Base-by-base conservation (phyloP, 2,113 vertebrate species). In the Bos taurus region DNA sequence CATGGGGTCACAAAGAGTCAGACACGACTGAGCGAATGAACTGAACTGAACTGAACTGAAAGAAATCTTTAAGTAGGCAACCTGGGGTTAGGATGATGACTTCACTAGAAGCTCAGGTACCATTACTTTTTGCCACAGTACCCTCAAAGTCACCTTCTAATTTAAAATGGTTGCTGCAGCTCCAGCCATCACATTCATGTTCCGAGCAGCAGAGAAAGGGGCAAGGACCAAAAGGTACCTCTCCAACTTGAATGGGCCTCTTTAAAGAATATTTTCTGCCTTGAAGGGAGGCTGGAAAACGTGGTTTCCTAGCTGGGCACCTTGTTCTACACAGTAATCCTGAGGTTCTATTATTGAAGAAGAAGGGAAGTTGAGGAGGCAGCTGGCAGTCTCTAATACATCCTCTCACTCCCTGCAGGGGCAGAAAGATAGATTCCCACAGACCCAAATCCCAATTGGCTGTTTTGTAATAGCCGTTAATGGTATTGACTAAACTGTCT, bases 401-500 rank as follows among this genome's bases (percentile, higher is more conserved):
- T 36, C 77, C 15, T 86, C 30, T 36, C 85, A 10, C 54, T 92
- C 17, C 2, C 0, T 19, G 16, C 62, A 57, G 95, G 67, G 94
- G 48, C 0, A 2, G 87, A 91, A 98, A 54, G 92, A 93, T 48
- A 16, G 0, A 56, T 60, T 77, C 64, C 83, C n/a, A 2, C 43
- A 91, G 82, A 67, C 43, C 56, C 81, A 56, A 10, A 6, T 81
- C 59, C 13, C 6, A 5, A 7, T n/a, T 36, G 92, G n/a, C 28
- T 89, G 91, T 92, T 90, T 15, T 2, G 0, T 84, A 90, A 50
- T 82, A 13, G 23, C 48, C 0, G 43, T 80, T 59, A 92, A 93
- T 5, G 1, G 91, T 90, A 95, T 83, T 67, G 94, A n/a, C 90
- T n/a, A 82, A 94, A 30, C 33, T 81, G 84, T 78, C 95, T 62